Conservation (phyloP, 1,140 invertebrate genomes). For the Musca domestica region DNA sequence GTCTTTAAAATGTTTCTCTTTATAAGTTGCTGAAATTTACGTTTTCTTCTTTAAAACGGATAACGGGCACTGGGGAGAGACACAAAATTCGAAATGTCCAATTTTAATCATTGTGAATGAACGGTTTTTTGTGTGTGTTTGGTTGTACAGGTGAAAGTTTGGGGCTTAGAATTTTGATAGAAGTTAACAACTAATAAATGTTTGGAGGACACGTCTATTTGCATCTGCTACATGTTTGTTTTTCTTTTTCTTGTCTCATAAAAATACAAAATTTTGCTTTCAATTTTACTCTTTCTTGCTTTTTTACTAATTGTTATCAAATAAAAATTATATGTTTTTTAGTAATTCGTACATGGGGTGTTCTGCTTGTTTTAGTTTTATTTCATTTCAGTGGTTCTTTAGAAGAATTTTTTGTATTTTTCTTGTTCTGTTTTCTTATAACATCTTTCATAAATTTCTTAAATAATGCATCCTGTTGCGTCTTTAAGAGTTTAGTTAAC, state of each 20-base stretch:
- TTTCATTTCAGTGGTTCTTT: conserved; percentile 4
- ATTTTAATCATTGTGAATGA: too few species aligned
- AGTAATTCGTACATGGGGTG: too few species aligned
- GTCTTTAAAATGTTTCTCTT: conserved; percentile 1
- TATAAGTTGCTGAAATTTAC: conserved; percentile 8
- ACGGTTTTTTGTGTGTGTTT: neutral
- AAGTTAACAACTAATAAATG: too few species aligned
- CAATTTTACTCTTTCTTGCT: too few species aligned
- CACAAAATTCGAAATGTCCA: neutral
- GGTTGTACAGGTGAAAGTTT: neutral
- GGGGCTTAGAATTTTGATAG: too few species aligned
- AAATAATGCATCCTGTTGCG: neutral
- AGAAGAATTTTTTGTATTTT: conserved; percentile 14
- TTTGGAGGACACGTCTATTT: too few species aligned
- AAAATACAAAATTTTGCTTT: too few species aligned
- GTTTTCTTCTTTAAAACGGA: conserved; percentile 7
- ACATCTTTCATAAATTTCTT: neutral
- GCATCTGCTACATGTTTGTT: too few species aligned
- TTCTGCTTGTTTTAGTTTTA: neutral
- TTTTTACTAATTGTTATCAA: neutral
- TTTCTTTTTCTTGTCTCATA: too few species aligned
- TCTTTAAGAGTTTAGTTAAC: conserved; percentile 10
- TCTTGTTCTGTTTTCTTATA: neutral
- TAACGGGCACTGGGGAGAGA: conserved; percentile 11
- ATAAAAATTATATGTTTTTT: conserved; percentile 12